phyloP scores from a whole-genome alignment of 2,113 vertebrate genomes.

The Ariopsis seemanni region DNA sequence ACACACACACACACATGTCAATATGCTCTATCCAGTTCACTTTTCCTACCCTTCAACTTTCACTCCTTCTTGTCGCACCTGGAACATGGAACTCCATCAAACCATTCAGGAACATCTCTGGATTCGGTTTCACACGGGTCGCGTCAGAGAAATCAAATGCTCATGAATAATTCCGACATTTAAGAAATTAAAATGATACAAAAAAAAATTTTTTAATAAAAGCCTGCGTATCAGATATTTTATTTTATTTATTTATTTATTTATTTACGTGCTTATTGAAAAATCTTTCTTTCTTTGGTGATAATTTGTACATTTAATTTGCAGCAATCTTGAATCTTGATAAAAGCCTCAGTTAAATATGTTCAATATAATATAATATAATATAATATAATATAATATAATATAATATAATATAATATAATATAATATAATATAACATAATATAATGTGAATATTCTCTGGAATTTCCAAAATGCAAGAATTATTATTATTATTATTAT shows the following conservation, averaged over 20 bases:
- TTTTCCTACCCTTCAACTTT: neutral
- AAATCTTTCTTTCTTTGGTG: neutral
- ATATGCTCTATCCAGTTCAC: neutral
- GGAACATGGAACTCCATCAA: neutral
- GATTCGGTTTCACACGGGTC: neutral
- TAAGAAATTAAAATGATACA: neutral
- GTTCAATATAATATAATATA: neutral
- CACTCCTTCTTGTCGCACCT: neutral
- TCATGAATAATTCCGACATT: neutral
- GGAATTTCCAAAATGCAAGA: neutral
- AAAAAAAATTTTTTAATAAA: too few relatives aligned
- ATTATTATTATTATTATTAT: too few relatives aligned
- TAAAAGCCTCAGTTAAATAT: neutral
- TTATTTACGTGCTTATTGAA: neutral
- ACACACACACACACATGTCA: too few relatives aligned
- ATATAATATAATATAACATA: constrained; percentile 19
- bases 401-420: constrained; percentile 20
- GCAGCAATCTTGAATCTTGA: neutral
- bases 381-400: neutral
- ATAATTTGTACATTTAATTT: neutral
- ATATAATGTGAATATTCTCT: neutral
- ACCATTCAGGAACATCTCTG: too few relatives aligned
- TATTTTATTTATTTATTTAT: neutral
- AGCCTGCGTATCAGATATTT: too few relatives aligned
- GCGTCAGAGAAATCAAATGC: neutral